Evolutionary conservation across 1,140 invertebrate genomes (phyloP).

Genomic region (Leptopilina boulardi): DNA sequence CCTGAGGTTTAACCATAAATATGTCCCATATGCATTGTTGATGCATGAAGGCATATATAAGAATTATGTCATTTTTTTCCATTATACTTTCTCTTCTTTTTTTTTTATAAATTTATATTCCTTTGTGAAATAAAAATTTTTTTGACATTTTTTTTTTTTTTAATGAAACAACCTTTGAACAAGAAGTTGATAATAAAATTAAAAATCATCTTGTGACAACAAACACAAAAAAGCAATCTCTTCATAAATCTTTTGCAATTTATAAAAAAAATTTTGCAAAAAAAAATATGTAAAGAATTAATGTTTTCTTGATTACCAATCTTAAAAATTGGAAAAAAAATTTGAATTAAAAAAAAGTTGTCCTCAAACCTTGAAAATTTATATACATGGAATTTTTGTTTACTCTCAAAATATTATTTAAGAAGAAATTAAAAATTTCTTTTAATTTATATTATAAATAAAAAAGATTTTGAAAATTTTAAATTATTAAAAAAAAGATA

Average conservation of each 20-base stretch:
- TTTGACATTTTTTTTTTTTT: background rate
- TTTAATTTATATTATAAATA: no score
- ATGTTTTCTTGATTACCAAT: no score
- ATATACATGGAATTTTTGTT: background rate
- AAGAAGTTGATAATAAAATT: background rate
- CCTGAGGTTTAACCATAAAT: background rate
- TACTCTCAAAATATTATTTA: background rate
- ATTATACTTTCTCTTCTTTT: constrained; percentile 13
- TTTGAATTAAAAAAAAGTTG: no score
- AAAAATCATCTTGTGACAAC: background rate
- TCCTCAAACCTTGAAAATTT: background rate
- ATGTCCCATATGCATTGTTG: background rate
- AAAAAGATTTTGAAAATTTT: no score
- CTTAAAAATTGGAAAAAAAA: no score
- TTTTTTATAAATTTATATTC: background rate
- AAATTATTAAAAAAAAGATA: no score
- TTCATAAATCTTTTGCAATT: background rate
- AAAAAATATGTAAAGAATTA: no score
- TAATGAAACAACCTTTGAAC: background rate
- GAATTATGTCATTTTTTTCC: constrained; percentile 18
- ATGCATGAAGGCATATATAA: background rate
- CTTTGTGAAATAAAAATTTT: constrained; percentile 6
- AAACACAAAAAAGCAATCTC: background rate
- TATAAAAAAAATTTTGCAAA: background rate
- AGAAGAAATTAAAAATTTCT: no score